These are phyloP conservation scores for Myotis davidii DNA, from an alignment of 2,113 vertebrate genomes.

Conservation along the genomic window DNA sequence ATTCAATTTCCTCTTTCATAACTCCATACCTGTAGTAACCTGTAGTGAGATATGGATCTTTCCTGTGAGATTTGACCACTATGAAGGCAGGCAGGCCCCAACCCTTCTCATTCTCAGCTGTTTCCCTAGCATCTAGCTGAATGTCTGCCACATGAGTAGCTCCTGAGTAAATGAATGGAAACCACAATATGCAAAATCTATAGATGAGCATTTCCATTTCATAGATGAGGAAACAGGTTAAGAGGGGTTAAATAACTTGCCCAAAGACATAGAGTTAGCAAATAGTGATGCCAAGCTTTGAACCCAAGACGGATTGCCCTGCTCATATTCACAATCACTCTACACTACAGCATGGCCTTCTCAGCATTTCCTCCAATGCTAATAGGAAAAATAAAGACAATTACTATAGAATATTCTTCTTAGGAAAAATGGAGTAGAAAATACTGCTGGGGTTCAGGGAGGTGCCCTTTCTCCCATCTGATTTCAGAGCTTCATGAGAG, in stretches of 20 bases:
- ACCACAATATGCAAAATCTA: not conserved
- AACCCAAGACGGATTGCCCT: not conserved
- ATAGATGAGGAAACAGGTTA: constrained; percentile 37
- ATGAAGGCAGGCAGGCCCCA: not conserved
- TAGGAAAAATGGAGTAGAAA: not conserved
- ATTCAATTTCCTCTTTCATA: not conserved
- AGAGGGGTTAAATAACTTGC: constrained; percentile 16
- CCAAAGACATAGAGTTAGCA: not conserved
- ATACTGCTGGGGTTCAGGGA: not conserved
- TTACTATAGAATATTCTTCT: not conserved
- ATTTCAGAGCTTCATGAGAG: not conserved
- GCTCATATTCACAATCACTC: not conserved
- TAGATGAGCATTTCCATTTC: not conserved
- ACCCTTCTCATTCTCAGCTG: not conserved
- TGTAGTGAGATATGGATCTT: not conserved
- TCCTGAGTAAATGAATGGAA: not conserved
- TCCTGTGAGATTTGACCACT: not conserved
- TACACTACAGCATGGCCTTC: not conserved
- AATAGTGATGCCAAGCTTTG: not conserved
- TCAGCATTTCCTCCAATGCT: not conserved
- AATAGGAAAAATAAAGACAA: not conserved
- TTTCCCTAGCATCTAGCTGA: not conserved
- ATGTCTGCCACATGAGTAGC: not conserved
- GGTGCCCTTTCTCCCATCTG: not conserved
- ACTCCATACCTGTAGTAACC: not conserved